phyloP scores from a whole-genome alignment of 2,888 invertebrate species.

The Tenthredo notha region DNA sequence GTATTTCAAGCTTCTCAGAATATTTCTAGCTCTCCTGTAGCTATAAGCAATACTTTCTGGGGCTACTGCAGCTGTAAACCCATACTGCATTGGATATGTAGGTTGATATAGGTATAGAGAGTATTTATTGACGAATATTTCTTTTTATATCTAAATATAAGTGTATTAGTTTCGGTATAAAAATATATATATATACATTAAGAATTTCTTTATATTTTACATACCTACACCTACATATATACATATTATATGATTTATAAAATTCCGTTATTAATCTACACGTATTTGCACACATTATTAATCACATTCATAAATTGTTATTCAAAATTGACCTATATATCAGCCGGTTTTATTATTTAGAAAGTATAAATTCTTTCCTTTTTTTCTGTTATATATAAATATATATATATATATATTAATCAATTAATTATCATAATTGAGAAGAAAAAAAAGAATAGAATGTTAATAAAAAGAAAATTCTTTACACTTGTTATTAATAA shows the following conservation, averaged over 20 bases:
- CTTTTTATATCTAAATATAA: neutral
- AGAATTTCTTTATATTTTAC: neutral
- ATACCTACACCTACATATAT: neutral
- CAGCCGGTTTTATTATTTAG: neutral
- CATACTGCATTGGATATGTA: neutral
- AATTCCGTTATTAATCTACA: neutral
- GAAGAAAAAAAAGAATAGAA: neutral
- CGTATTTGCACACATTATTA: neutral
- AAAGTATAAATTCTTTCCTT: neutral
- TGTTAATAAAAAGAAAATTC: no score
- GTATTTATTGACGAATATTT: conserved; percentile 3
- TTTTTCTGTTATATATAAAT: no score
- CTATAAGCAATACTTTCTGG: neutral
- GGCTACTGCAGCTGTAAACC: conserved; percentile 14
- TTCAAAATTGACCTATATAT: neutral
- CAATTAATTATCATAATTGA: neutral
- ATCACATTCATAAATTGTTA: neutral
- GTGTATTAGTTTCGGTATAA: neutral
- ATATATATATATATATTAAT: no score
- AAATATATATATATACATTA: neutral
- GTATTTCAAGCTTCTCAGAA: conserved; percentile 38
- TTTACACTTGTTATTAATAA: no score
- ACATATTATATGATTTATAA: neutral
- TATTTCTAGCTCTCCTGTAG: conserved; percentile 37
- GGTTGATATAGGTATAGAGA: neutral